Conservation (phyloP, 2,113 vertebrate species). For the Bubo bubo region DNA sequence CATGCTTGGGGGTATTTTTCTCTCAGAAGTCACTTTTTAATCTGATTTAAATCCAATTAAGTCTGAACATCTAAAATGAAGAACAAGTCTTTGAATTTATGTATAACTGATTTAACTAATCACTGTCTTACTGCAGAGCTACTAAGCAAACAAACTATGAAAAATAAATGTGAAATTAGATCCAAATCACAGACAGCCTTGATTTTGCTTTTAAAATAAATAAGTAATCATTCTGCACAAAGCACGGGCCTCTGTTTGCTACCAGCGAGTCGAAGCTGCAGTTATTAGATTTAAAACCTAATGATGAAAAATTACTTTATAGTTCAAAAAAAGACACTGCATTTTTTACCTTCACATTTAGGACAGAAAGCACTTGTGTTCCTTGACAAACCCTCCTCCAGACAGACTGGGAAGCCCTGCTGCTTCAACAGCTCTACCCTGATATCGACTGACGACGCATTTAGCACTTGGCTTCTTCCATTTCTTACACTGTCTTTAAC, state of each 20-base stretch:
- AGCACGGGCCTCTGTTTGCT: not conserved
- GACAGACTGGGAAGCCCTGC: not conserved
- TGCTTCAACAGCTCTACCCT: too few relatives aligned
- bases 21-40: constrained; percentile 59
- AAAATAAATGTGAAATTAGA: constrained; percentile 39
- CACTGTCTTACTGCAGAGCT: not conserved
- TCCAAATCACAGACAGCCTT: constrained; percentile 1
- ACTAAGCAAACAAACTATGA: constrained; percentile 45
- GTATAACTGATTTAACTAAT: constrained; percentile 57
- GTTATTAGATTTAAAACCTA: not conserved
- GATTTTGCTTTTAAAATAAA: constrained; percentile 46
- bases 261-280: not conserved
- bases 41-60: constrained; percentile 67
- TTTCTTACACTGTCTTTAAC: fast-evolving
- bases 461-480: not conserved
- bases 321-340: not conserved
- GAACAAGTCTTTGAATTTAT: constrained; percentile 56
- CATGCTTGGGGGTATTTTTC: constrained; percentile 45
- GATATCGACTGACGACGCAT: fast-evolving
- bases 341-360: not conserved
- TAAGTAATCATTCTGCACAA: not conserved
- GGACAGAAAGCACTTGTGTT: not conserved
- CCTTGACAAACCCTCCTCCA: not conserved
- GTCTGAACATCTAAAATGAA: constrained; percentile 59
- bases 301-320: not conserved